phyloP scores from a whole-genome alignment of 2,113 vertebrate species.

The Phalacrocorax aristotelis region DNA sequence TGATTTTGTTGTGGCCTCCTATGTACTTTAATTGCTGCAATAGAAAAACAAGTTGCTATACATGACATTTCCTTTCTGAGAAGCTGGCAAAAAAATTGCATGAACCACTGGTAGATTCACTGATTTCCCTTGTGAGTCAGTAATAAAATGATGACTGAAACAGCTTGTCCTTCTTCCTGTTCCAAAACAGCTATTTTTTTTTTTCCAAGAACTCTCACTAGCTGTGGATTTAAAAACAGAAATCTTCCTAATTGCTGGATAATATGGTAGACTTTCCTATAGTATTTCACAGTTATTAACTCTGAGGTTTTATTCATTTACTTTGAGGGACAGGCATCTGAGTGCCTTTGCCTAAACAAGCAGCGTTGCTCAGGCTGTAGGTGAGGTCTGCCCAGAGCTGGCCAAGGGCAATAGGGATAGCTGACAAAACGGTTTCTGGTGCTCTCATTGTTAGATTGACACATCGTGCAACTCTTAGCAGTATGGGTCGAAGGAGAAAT shows the following conservation, averaged over 20 bases:
- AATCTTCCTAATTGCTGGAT: constrained; percentile 39
- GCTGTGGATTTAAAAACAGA: background rate
- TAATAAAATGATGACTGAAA: constrained; percentile 47
- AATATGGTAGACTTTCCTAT: background rate
- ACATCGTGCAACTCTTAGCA: background rate
- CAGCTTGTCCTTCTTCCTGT: constrained; percentile 37
- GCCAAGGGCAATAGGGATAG: background rate
- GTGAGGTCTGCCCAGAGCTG: background rate
- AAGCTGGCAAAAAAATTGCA: constrained; percentile 62
- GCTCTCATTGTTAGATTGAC: background rate
- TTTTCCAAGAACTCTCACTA: background rate
- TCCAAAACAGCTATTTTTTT: constrained; percentile 29
- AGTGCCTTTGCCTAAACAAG: background rate
- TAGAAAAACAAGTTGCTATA: constrained; percentile 74
- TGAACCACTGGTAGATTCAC: constrained; percentile 56
- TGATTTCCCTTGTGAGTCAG: constrained; percentile 63
- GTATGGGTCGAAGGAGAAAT: background rate
- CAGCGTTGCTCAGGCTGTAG: background rate
- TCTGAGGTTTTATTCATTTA: background rate
- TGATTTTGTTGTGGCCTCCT: constrained; percentile 69
- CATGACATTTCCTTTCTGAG: constrained; percentile 72
- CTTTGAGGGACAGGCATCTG: background rate
- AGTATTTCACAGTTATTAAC: background rate
- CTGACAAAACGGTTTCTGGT: background rate
- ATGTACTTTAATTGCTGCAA: constrained; percentile 73